Evolutionary conservation across 2,113 vertebrate species (phyloP), one percentile per base, ranked within the genome.

Genomic region (Tachuris rubrigastra): DNA sequence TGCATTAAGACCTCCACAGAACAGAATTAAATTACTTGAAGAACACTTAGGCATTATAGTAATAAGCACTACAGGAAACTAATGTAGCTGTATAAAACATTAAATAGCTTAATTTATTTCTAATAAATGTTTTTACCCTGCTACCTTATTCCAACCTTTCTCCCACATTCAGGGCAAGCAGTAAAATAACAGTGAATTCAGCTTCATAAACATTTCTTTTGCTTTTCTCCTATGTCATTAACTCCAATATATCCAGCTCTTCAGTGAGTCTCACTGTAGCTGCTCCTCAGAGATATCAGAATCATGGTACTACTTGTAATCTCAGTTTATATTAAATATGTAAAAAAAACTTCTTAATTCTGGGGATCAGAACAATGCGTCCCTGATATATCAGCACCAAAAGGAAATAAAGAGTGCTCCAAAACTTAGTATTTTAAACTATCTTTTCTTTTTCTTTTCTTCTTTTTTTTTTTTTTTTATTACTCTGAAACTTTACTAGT

Each of bases 91-190:
- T 75, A 79, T 79, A 76, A 91, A 95, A 87, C 77, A 97, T 74
- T 81, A 75, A 86, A 84, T 86, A 90, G 92, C n/a, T 59, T 58
- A 68, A 86, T 90, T 92, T 83, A 83, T 95, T 87, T 78, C 76
- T 87, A 89, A 65, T 87, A 75, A 28, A 42, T 81, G 30, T 35
- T 92, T 92, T 87, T 89, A 84, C 33, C 39, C 30, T 60, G 16
- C 8, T 90, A 47, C 53, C 75, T 86, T 82, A 19, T 69, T 94
- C 21, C 35, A 74, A 71, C 18, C 28, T 91, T 88, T 85, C 28
- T 47, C 59, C 21, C 22, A 47, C 7, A 60, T 76, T 94, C 66
- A 87, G 27, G 15, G n/a, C 35, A 85, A 91, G 73, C 37, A 94
- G 6, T 28, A 94, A 96, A 91, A 87, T 77, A 83, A 53, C 9